Conservation (phyloP, 2,888 invertebrate genomes). For the Proisotoma minuta region DNA sequence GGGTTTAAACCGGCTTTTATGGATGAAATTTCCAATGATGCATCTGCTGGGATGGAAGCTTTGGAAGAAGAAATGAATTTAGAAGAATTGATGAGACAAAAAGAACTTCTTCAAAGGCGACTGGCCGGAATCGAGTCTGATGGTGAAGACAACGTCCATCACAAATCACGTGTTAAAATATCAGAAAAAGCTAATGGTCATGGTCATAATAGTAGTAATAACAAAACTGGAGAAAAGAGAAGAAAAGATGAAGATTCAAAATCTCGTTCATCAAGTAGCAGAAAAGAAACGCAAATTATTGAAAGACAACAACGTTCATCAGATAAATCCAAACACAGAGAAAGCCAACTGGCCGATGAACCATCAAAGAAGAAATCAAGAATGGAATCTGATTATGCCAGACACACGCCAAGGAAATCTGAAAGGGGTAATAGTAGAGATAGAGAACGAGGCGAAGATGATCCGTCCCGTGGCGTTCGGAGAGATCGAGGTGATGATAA, state of each 20-base stretch:
- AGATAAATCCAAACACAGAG: constrained; percentile 1
- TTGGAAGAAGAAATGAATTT: constrained; percentile 76
- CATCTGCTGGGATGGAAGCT: constrained; percentile 35
- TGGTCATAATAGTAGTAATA: too few species aligned
- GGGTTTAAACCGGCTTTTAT: constrained; percentile 59
- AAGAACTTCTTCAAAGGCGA: constrained; percentile 56
- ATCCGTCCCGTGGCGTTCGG: background rate
- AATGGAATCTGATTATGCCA: background rate
- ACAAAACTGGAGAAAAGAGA: constrained; percentile 36
- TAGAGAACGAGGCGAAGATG: background rate
- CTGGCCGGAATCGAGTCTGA: constrained; percentile 27
- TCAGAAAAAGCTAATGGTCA: constrained; percentile 12
- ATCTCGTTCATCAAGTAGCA: background rate
- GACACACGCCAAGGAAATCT: too few species aligned
- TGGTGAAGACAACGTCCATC: too few species aligned
- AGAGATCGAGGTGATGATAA: background rate
- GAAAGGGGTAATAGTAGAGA: background rate
- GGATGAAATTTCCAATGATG: constrained; percentile 63
- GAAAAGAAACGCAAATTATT: background rate
- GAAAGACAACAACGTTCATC: background rate
- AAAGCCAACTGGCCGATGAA: constrained; percentile 5
- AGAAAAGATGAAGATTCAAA: constrained; percentile 32
- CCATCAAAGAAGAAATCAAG: background rate
- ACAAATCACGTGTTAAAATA: too few species aligned
- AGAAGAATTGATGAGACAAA: constrained; percentile 84